Conservation (phyloP, 2,888 invertebrate genomes). For the Hetaerina titia region DNA sequence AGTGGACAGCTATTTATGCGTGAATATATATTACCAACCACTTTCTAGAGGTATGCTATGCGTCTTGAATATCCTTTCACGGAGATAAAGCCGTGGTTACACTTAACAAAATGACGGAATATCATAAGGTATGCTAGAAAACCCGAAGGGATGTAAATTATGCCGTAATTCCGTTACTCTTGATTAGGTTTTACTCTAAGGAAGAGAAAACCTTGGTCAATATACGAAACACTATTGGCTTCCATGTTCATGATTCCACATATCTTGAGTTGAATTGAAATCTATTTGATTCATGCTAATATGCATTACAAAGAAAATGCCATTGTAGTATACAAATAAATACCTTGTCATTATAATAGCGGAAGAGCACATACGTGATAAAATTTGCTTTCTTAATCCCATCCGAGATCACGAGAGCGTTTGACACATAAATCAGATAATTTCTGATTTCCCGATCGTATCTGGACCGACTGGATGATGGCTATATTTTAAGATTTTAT, state of each 20-base stretch:
- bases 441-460: constrained; percentile 6
- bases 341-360: not conserved
- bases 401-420: not conserved
- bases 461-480: not conserved
- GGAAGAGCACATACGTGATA: not conserved
- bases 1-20: not conserved
- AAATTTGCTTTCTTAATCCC: not conserved
- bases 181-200: not conserved
- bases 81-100: not conserved
- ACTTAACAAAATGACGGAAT: not conserved
- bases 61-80: not conserved
- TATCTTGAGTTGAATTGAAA: not conserved
- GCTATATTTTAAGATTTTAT: not conserved
- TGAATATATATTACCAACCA: not conserved
- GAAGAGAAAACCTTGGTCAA: not conserved
- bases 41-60: not conserved
- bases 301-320: not conserved
- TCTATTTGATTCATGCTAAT: not conserved
- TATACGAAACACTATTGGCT: not conserved
- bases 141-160: not conserved
- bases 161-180: not conserved
- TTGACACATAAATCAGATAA: constrained; percentile 10
- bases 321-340: not conserved
- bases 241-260: not conserved
- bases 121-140: not conserved